These are phyloP conservation scores for Muntiacus muntjak DNA, from an alignment of 2,113 vertebrate species.

Conservation along the genomic window DNA sequence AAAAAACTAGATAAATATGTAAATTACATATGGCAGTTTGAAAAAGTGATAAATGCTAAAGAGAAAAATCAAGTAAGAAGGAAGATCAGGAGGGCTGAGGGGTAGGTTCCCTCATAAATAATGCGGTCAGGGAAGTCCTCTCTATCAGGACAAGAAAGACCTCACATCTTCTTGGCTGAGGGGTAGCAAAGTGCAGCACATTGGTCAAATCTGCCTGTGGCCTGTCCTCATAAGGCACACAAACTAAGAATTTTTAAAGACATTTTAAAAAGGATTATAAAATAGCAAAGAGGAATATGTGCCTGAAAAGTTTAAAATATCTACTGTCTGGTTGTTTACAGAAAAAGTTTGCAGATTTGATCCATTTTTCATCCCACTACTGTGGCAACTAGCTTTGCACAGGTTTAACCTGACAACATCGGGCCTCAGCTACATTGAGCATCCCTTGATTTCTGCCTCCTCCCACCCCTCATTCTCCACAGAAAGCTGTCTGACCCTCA, in stretches of 20 bases:
- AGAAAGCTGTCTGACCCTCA: not conserved
- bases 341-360: not conserved
- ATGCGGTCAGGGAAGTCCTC: not conserved
- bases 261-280: not conserved
- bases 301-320: not conserved
- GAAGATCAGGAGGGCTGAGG: not conserved
- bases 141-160: not conserved
- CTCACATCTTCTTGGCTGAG: not conserved
- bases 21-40: not conserved
- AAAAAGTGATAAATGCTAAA: not conserved
- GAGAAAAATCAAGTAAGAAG: not conserved
- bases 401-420: not conserved
- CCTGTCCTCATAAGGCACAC: not conserved
- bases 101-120: not conserved
- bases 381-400: not conserved
- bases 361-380: not conserved
- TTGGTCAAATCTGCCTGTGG: not conserved
- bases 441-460: not conserved
- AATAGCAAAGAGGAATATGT: not conserved
- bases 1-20: not conserved
- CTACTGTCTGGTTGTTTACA: not conserved
- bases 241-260: not conserved
- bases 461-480: not conserved
- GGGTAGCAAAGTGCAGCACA: not conserved
- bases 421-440: not conserved